These are phyloP conservation scores for Acronicta alni DNA, from an alignment of 2,888 invertebrate species.

Conservation along the genomic window DNA sequence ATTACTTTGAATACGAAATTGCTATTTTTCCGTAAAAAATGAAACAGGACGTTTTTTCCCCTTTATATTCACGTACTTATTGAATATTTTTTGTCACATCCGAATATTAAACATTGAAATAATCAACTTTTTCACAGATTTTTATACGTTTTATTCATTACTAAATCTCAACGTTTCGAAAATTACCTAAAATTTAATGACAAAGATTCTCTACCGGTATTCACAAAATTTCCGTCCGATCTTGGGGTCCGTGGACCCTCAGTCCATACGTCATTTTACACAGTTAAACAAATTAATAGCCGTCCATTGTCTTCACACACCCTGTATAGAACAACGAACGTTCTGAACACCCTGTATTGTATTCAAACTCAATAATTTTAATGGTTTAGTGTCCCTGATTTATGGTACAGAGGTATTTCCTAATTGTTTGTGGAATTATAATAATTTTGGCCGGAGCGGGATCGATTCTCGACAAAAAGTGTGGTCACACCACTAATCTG, in stretches of 20 bases:
- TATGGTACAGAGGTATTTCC: constrained; percentile 38
- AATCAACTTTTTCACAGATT: too few relatives aligned
- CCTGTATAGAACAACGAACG: constrained; percentile 29
- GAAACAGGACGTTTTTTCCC: too few relatives aligned
- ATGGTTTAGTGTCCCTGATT: constrained; percentile 40
- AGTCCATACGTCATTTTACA: constrained; percentile 20
- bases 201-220: too few relatives aligned
- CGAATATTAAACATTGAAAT: too few relatives aligned
- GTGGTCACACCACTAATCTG: too few relatives aligned
- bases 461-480: background rate
- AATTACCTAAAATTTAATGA: too few relatives aligned
- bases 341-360: constrained; percentile 40
- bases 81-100: too few relatives aligned
- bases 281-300: constrained; percentile 43
- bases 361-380: constrained; percentile 46
- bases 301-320: constrained; percentile 32
- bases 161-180: too few relatives aligned
- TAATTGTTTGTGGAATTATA: constrained; percentile 36
- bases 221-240: background rate
- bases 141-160: too few relatives aligned
- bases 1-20: too few relatives aligned
- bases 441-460: constrained; percentile 3
- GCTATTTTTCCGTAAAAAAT: too few relatives aligned
- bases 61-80: too few relatives aligned
- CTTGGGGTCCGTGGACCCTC: constrained; percentile 3